phyloP scores from a whole-genome alignment of 2,888 invertebrate genomes.

The Isoperla grammatica region DNA sequence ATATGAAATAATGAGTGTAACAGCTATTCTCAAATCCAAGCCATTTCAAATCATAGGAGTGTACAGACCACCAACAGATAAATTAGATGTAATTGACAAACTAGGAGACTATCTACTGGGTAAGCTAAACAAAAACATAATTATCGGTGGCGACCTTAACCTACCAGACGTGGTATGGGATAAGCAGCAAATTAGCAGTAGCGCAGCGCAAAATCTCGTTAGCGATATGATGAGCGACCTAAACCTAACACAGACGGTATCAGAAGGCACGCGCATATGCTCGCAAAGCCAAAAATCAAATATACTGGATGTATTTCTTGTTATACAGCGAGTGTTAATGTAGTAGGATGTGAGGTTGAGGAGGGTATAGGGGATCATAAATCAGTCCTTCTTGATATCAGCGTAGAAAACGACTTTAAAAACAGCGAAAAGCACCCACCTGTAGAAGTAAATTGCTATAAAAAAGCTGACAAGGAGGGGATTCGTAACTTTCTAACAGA shows the following conservation, averaged over 20 bases:
- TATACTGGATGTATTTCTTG: neutral
- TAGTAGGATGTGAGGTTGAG: neutral
- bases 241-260: neutral
- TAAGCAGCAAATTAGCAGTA: neutral
- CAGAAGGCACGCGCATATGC: neutral
- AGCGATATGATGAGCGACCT: neutral
- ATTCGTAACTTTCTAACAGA: neutral
- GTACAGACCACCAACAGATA: neutral
- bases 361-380: slow-evolving; percentile 9
- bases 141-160: neutral
- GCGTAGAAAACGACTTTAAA: neutral
- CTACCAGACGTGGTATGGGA: neutral
- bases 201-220: neutral
- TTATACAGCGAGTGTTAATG: neutral
- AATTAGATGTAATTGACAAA: neutral
- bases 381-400: neutral
- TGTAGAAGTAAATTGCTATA: neutral
- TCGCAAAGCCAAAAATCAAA: neutral
- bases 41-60: neutral
- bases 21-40: neutral
- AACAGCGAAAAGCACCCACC: neutral
- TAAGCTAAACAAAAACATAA: neutral
- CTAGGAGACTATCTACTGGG: neutral
- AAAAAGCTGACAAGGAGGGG: neutral
- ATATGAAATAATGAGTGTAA: slow-evolving; percentile 2